phyloP scores from a whole-genome alignment of 1,140 invertebrate species.

The Eriocheir sinensis region DNA sequence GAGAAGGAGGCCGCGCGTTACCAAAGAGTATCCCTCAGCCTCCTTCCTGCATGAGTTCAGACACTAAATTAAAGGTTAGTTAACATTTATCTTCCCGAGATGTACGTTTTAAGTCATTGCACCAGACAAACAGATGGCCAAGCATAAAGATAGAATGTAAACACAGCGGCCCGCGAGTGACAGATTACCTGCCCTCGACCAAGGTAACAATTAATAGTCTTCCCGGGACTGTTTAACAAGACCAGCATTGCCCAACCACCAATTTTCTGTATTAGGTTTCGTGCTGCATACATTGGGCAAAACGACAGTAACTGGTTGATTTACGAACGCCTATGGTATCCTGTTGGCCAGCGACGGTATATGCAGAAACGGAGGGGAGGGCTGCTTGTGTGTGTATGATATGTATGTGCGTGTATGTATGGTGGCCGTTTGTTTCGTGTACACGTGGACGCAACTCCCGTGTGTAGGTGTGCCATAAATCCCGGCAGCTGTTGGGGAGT shows the following conservation, averaged over 20 bases:
- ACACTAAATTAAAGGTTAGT: conserved; percentile 53
- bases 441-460: not conserved
- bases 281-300: conserved; percentile 43
- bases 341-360: not conserved
- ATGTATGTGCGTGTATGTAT: not conserved
- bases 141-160: conserved; percentile 61
- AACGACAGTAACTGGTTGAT: conserved; percentile 62
- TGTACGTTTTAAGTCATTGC: conserved; percentile 42
- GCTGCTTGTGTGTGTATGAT: not conserved
- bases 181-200: not conserved
- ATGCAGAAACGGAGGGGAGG: not conserved
- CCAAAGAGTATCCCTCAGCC: not conserved
- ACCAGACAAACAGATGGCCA: conserved; percentile 52
- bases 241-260: conserved; percentile 57
- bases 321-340: conserved; percentile 15
- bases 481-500: not conserved
- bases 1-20: not conserved
- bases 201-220: conserved; percentile 62
- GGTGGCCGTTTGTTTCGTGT: not conserved
- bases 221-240: conserved; percentile 52
- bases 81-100: conserved; percentile 53
- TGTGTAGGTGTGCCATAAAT: not conserved
- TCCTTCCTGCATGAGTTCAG: not conserved
- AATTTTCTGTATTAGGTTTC: conserved; percentile 63
- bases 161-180: conserved; percentile 1